phyloP scores from a whole-genome alignment of 2,113 vertebrate genomes.

The Podiceps cristatus region DNA sequence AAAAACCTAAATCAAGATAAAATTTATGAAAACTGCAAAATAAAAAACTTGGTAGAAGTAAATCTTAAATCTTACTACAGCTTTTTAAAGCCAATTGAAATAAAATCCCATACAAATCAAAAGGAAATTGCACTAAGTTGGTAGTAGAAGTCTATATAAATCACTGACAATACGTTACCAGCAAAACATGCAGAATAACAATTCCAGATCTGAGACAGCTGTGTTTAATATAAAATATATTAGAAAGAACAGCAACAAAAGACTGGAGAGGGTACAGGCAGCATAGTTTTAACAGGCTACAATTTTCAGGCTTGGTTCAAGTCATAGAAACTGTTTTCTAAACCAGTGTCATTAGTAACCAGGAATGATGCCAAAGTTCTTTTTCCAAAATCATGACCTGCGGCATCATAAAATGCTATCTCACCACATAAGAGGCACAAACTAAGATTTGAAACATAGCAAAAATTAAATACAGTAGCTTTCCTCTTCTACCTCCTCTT shows the following conservation, averaged over 20 bases:
- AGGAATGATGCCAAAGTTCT: background rate
- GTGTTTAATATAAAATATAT: background rate
- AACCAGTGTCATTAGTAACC: background rate
- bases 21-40: background rate
- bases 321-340: background rate
- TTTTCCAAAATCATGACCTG: background rate
- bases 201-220: background rate
- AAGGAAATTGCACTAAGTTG: background rate
- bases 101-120: background rate
- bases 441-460: background rate
- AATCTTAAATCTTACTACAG: background rate
- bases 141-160: background rate
- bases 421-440: background rate
- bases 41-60: background rate
- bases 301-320: background rate
- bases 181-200: background rate
- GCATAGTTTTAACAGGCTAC: background rate
- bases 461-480: background rate
- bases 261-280: background rate
- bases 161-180: background rate
- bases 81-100: background rate
- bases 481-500: background rate
- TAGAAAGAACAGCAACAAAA: background rate
- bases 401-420: background rate
- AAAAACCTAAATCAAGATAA: background rate